Evolutionary conservation across 1,140 invertebrate species (phyloP).

Genomic region (Cyphomyrmex costatus): DNA sequence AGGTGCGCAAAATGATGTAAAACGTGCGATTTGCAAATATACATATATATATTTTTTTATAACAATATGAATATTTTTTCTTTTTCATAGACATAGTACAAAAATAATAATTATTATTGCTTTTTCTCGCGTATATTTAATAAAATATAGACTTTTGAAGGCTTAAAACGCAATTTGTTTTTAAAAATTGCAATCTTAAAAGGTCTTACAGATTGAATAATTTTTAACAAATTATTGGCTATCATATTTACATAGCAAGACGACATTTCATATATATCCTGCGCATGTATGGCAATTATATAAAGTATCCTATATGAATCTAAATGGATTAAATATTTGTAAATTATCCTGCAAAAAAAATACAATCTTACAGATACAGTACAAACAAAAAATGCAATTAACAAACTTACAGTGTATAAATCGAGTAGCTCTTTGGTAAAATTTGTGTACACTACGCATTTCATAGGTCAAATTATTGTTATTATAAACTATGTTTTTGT

Average conservation of each 20-base stretch:
- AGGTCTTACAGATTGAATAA: slow-evolving; percentile 61
- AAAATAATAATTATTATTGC: slow-evolving; percentile 78
- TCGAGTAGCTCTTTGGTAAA: slow-evolving; percentile 64
- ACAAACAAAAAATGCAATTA: slow-evolving; percentile 43
- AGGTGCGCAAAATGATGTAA: slow-evolving; percentile 10
- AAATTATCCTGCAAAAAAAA: slow-evolving; percentile 15
- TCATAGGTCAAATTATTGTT: slow-evolving; percentile 46
- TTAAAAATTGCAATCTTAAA: slow-evolving; percentile 60
- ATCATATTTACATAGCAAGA: slow-evolving; percentile 43
- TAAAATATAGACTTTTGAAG: slow-evolving; percentile 71
- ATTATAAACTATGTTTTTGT: slow-evolving; percentile 10
- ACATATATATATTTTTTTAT: slow-evolving; percentile 61
- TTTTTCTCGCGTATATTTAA: slow-evolving; percentile 61
- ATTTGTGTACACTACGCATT: slow-evolving; percentile 46
- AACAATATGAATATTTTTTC: slow-evolving; percentile 70
- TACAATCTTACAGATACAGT: slow-evolving; percentile 25
- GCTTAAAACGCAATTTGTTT: slow-evolving; percentile 61
- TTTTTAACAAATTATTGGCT: slow-evolving; percentile 64
- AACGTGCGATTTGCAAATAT: slow-evolving; percentile 52
- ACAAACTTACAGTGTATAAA: slow-evolving; percentile 34
- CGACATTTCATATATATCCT: not conserved
- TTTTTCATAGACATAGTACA: slow-evolving; percentile 69
- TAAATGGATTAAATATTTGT: slow-evolving; percentile 15
- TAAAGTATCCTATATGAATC: slow-evolving; percentile 22
- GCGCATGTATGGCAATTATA: slow-evolving; percentile 40